Evolutionary conservation across 1,140 invertebrate genomes (phyloP).

Genomic region (Drosophila leontia): DNA sequence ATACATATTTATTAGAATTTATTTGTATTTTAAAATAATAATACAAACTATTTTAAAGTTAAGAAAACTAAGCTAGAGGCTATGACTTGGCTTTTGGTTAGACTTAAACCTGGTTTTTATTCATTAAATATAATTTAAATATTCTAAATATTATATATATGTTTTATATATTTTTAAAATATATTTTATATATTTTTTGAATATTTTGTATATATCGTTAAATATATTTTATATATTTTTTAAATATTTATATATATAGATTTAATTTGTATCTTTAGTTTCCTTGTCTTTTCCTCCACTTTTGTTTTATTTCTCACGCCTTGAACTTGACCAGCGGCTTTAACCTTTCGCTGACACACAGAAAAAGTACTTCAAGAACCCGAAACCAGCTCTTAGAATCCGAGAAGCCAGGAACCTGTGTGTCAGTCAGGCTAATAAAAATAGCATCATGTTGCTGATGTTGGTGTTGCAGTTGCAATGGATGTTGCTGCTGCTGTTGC

Average conservation of each 20-base stretch:
- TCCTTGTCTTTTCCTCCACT: neutral
- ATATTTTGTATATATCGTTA: too few relatives aligned
- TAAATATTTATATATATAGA: too few relatives aligned
- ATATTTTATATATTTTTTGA: neutral
- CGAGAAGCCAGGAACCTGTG: conserved; percentile 11
- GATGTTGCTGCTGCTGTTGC: conserved; percentile 4
- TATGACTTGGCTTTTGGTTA: too few relatives aligned
- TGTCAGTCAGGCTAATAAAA: conserved; percentile 67
- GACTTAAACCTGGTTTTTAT: neutral
- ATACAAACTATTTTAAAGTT: neutral
- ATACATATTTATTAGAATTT: neutral
- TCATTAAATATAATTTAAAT: too few relatives aligned
- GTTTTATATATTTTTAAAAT: neutral
- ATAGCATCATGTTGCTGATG: conserved; percentile 70
- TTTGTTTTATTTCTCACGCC: conserved; percentile 52
- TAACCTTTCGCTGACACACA: conserved; percentile 42
- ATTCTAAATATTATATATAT: neutral
- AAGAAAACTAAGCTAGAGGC: neutral
- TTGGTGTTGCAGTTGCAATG: conserved; percentile 16
- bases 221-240: too few relatives aligned
- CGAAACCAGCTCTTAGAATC: neutral
- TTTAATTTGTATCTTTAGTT: too few relatives aligned
- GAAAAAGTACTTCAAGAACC: conserved; percentile 11
- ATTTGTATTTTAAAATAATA: neutral
- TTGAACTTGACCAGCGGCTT: conserved; percentile 49